Evolutionary conservation across 1,140 invertebrate species (phyloP).

Genomic region (Epicauta chinensis): DNA sequence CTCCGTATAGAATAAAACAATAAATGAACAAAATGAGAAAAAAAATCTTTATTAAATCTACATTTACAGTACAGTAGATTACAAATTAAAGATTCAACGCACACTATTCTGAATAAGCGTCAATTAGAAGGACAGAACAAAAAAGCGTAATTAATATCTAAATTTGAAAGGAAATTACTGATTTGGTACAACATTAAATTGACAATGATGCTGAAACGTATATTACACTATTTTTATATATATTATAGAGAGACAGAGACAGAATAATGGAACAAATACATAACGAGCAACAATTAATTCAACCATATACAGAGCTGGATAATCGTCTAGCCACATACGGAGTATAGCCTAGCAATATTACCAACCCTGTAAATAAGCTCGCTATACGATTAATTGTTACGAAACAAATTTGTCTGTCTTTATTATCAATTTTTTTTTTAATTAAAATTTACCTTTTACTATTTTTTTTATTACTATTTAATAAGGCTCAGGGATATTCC

Average conservation of each 20-base stretch:
- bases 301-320: too few species aligned
- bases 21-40: conserved; percentile 22
- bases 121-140: conserved; percentile 3
- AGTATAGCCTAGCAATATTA: too few species aligned
- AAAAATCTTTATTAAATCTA: conserved; percentile 24
- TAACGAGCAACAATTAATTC: too few species aligned
- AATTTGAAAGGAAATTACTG: conserved; percentile 17
- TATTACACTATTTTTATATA: too few species aligned
- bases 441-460: conserved; percentile 1
- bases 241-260: too few species aligned
- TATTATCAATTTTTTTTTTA: not conserved
- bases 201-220: too few species aligned
- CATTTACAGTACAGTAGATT: conserved; percentile 18
- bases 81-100: conserved; percentile 13
- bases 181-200: conserved; percentile 22
- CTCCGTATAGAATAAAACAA: conserved; percentile 1
- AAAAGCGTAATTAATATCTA: conserved; percentile 8
- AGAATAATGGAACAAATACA: too few species aligned
- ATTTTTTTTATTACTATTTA: conserved; percentile 20
- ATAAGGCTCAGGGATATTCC: conserved; percentile 19
- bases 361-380: too few species aligned
- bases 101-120: conserved; percentile 15
- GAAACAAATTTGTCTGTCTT: conserved; percentile 3
- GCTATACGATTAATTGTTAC: too few species aligned
- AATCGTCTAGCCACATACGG: too few species aligned